These are phyloP conservation scores for Monoplex corrugatus DNA, from an alignment of 2,888 invertebrate species.

Conservation along the genomic window DNA sequence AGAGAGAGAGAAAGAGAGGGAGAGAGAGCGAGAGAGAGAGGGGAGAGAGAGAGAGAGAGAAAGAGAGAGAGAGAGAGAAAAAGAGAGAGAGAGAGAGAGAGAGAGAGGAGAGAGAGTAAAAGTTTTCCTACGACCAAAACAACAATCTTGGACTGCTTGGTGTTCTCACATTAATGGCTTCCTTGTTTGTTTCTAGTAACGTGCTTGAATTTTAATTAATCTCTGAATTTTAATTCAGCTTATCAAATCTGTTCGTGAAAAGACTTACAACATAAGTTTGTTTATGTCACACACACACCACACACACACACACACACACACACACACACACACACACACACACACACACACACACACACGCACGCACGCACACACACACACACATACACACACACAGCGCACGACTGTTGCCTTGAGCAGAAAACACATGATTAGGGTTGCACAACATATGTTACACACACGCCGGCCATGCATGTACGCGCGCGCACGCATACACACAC, in stretches of 20 bases:
- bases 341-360: neutral
- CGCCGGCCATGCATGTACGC: too few relatives aligned
- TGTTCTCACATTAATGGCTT: neutral
- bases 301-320: neutral
- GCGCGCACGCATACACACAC: too few relatives aligned
- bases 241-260: too few relatives aligned
- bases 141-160: neutral
- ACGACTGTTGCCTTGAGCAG: neutral
- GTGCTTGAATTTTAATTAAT: too few relatives aligned
- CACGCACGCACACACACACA: neutral
- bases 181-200: too few relatives aligned
- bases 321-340: too few relatives aligned
- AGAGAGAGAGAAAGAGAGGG: too few relatives aligned
- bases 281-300: neutral
- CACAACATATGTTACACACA: too few relatives aligned
- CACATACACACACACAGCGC: neutral
- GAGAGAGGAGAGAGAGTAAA: neutral
- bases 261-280: neutral
- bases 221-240: too few relatives aligned
- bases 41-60: neutral
- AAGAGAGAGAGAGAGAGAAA: neutral
- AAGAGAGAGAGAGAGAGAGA: conserved; percentile 44
- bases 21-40: neutral
- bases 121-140: neutral
- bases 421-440: too few relatives aligned